These are phyloP conservation scores for Schrankia costaestrigalis DNA, from an alignment of 2,888 invertebrate species.

Conservation along the genomic window DNA sequence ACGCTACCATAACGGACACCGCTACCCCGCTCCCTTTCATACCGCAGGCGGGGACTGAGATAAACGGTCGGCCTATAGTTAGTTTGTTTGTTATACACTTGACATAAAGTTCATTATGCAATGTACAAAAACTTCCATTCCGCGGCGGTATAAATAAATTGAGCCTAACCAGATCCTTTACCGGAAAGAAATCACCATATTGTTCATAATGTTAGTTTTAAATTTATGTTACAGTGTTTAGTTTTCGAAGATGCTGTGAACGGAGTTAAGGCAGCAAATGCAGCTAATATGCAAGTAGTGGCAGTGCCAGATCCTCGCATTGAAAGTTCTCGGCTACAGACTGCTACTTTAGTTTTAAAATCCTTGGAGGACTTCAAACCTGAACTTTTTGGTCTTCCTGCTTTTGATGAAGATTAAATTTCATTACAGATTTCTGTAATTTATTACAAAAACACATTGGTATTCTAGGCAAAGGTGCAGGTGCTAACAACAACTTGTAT, in stretches of 20 bases:
- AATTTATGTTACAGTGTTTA: constrained; percentile 80
- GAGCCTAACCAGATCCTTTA: background rate
- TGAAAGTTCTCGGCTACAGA: constrained; percentile 39
- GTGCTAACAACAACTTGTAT: too few relatives aligned
- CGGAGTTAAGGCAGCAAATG: constrained; percentile 88
- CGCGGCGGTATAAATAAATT: background rate
- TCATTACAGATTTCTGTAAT: too few relatives aligned
- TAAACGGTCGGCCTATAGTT: too few relatives aligned
- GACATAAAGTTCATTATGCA: too few relatives aligned
- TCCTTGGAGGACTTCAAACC: constrained; percentile 90
- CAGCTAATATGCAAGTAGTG: constrained; percentile 92
- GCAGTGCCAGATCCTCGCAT: constrained; percentile 86
- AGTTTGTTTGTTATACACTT: too few relatives aligned
- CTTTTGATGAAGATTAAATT: too few relatives aligned
- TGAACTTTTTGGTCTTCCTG: constrained; percentile 90
- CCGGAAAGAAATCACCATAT: background rate
- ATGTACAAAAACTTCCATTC: too few relatives aligned
- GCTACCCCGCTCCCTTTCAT: too few relatives aligned
- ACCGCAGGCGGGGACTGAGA: too few relatives aligned
- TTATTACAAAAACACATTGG: too few relatives aligned
- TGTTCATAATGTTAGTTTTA: background rate
- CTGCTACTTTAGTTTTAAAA: constrained; percentile 85
- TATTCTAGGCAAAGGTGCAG: too few relatives aligned
- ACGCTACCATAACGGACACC: too few relatives aligned
- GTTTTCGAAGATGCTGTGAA: constrained; percentile 96